Base-by-base conservation (phyloP, 2,113 vertebrate species). In the Strix uralensis region DNA sequence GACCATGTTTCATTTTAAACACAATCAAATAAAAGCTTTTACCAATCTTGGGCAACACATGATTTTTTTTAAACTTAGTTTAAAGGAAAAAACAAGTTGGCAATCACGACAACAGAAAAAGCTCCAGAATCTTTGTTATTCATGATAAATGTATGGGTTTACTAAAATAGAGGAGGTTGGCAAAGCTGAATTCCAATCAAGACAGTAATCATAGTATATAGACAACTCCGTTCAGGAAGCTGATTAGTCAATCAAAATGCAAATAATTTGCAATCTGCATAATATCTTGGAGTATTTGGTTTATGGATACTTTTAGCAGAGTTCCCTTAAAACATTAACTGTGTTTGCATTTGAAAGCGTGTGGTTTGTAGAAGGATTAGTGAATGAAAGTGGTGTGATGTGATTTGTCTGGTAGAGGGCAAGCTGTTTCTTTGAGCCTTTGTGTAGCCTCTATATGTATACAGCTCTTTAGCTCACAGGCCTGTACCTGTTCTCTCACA, bases 161-260 rank as follows among this genome's bases (percentile, higher is more conserved):
- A 49, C 44, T 93, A 34, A 88, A 96, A 86, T 7, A 44, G 27
- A 61, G 75, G 38, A 65, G 46, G 30, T 5, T 88, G 77, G 26
- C 36, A 63, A 72, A 92, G 44, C 55, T 84, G 82, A 92, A 86
- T 88, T 84, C 57, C 57, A 91, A 79, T 91, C 80, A 89, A 81
- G 77, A 32, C 11, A 23, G 42, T 59, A 88, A 94, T 84, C 11
- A 13, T 32, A 30, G 47, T 27, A 36, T 59, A 71, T 6, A 80
- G 59, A 80, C 26, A 58, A 22, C 18, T 88, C 46, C 78, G 46
- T 66, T 80, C 58, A 81, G 55, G 88, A 92, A 83, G 59, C 10
- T 92, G 85, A 93, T 95, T 94, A 92, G 80, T 86, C 80, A 91
- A 93, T 73, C 72, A 94, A 90, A 86, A 93, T 55, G 79, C 55